Conservation (phyloP, 2,797 vertebrate species). For the Ctenopoma multispine region DNA sequence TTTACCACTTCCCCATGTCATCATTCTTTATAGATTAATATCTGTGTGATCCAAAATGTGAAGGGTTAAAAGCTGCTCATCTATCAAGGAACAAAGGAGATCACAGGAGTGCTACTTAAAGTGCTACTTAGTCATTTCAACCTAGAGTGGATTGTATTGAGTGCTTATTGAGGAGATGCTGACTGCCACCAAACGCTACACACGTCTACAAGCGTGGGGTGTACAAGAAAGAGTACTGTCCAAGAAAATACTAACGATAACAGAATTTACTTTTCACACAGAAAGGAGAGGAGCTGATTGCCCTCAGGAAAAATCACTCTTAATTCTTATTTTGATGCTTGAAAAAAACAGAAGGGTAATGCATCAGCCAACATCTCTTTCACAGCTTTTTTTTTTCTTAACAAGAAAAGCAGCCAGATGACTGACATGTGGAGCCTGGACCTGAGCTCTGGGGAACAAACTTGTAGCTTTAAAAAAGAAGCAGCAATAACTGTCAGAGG, state of each 20-base stretch:
- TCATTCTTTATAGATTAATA: slow-evolving; percentile 50
- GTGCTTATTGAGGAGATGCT: slow-evolving; percentile 61
- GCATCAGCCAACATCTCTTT: slow-evolving; percentile 29
- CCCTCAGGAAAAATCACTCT: slow-evolving; percentile 27
- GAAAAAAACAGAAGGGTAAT: slow-evolving; percentile 33
- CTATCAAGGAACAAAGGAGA: slow-evolving; percentile 51
- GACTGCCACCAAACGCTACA: slow-evolving; percentile 57
- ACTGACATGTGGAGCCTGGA: slow-evolving; percentile 51
- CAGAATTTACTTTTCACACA: slow-evolving; percentile 23
- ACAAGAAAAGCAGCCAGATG: slow-evolving; percentile 49
- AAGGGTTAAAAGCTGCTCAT: slow-evolving; percentile 56
- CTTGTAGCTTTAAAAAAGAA: slow-evolving; percentile 29
- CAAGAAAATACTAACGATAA: slow-evolving; percentile 35
- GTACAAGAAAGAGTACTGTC: slow-evolving; percentile 2
- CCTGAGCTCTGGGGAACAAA: slow-evolving; percentile 55
- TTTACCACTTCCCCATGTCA: slow-evolving; percentile 36
- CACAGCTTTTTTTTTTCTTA: slow-evolving; percentile 52
- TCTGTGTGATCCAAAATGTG: slow-evolving; percentile 38
- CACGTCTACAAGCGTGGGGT: slow-evolving; percentile 42
- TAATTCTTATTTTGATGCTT: slow-evolving; percentile 24
- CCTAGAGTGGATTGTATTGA: slow-evolving; percentile 61
- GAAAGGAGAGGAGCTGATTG: slow-evolving; percentile 24
- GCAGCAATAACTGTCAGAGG: slow-evolving; percentile 52
- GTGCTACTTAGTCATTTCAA: slow-evolving; percentile 61
- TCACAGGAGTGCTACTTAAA: slow-evolving; percentile 59